Base-by-base conservation (phyloP, 2,888 invertebrate genomes). In the Ptilodon capucinus region DNA sequence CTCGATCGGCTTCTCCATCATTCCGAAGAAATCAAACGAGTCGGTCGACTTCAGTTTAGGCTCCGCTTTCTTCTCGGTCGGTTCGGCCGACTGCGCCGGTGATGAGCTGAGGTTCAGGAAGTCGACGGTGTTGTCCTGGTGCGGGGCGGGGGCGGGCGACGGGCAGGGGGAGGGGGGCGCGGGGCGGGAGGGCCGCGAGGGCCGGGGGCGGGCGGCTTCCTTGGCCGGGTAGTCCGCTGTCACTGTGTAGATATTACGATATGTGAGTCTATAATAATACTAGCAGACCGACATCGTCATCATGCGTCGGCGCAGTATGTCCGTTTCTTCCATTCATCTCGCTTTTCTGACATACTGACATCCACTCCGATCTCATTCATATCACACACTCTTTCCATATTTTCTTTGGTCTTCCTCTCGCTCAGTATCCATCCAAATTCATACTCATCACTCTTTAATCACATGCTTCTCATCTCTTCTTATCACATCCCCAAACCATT, bases 1-100 rank as follows among this genome's bases (percentile, higher is more conserved):
- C 44, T 89, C 90, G 1, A 74, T 66, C 36, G 68, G 81, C 83
- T 92, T 95, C 93, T 78, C 90, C 89, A 84, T 82, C 83, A 89
- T 80, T n/a, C 91, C 90, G 54, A 91, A 91, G 78, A 91, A 90
- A 53, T 95, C 95, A 36, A 93, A 92, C 0, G 93, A 91, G 70
- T 92, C 93, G 21, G 82, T 82, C 48, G 65, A 81, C 57, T 84
- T 82, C 16, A 88, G 46, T 45, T 85, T 84, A 45, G 71, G 78
- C 48, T 77, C 79, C 0, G 53, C 23, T 36, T 61, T 66, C 5
- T 62, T 46, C 44, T 71, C 54, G 42, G 58, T 51, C 23, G 64
- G 49, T 0, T 42, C 32, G 2, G 45, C 34, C 2, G 40, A 30
- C 8, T 54, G 51, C 14, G 61, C 42, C 11, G 64, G 51, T n/a